Conservation (phyloP, 2,113 vertebrate species). For the Xenopus laevis region DNA sequence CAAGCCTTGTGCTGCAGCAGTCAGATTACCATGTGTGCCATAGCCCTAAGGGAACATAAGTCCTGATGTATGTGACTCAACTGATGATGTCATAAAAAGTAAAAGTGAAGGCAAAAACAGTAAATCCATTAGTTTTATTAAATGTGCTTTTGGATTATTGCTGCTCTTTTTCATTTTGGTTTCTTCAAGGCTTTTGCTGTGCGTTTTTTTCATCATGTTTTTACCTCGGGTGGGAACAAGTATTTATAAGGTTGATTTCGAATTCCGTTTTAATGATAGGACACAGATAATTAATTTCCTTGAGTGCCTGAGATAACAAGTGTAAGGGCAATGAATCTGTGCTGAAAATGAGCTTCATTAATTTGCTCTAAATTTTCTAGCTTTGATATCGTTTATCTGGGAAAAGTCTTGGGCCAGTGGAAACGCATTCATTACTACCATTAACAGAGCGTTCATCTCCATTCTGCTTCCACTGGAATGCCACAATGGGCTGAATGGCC, state of each 20-base stretch:
- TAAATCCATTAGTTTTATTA: too few relatives aligned
- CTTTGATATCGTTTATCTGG: slow-evolving; percentile 59
- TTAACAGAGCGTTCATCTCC: slow-evolving; percentile 11
- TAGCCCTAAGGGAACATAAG: too few relatives aligned
- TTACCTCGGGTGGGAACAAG: slow-evolving; percentile 55
- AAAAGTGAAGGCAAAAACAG: too few relatives aligned
- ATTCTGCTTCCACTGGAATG: background rate
- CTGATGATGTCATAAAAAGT: too few relatives aligned
- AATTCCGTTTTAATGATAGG: slow-evolving; percentile 67
- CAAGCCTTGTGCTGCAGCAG: too few relatives aligned
- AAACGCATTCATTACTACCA: slow-evolving; percentile 38
- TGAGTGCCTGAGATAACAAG: slow-evolving; percentile 64
- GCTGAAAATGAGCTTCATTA: slow-evolving; percentile 73
- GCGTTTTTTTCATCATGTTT: slow-evolving; percentile 47
- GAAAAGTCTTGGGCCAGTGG: slow-evolving; percentile 45
- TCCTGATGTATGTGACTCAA: too few relatives aligned
- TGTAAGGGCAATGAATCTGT: slow-evolving; percentile 65
- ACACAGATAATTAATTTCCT: slow-evolving; percentile 70
- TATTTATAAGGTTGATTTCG: slow-evolving; percentile 68
- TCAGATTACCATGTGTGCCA: too few relatives aligned
- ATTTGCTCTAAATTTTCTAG: slow-evolving; percentile 60
- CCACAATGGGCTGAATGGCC: background rate
- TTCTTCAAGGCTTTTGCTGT: background rate
- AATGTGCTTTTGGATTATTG: too few relatives aligned
- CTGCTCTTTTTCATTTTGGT: background rate